Evolutionary conservation across 2,888 invertebrate species (phyloP).

Genomic region (Xylota sylvarum): DNA sequence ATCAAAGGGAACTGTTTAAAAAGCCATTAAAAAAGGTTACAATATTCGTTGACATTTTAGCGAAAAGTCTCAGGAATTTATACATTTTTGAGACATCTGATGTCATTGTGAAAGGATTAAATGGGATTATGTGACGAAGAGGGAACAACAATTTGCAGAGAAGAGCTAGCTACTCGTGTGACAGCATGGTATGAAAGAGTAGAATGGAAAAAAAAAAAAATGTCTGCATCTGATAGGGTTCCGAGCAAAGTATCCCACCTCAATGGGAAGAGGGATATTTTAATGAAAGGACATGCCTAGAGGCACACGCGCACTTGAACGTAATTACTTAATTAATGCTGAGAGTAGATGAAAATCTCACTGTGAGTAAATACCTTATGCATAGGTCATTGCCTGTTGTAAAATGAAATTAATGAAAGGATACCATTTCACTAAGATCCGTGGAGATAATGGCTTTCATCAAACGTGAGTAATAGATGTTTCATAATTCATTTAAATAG

Average conservation of each 20-base stretch:
- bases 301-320: not conserved
- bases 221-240: conserved; percentile 5
- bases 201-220: not conserved
- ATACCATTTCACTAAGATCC: too few species aligned
- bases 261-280: not conserved
- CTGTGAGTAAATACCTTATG: not conserved
- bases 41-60: conserved; percentile 46
- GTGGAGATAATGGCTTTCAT: too few species aligned
- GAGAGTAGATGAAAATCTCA: not conserved
- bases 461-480: too few species aligned
- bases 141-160: not conserved
- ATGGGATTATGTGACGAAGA: conserved; percentile 18
- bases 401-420: too few species aligned
- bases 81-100: conserved; percentile 44
- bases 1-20: conserved; percentile 58
- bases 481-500: too few species aligned
- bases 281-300: conserved; percentile 5
- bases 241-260: not conserved
- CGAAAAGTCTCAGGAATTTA: conserved; percentile 17
- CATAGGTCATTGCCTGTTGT: not conserved
- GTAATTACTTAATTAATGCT: not conserved
- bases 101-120: conserved; percentile 30
- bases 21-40: conserved; percentile 60
- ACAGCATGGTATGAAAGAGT: not conserved
- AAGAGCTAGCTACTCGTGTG: conserved; percentile 2